These are phyloP conservation scores for Chironomus tentans DNA, from an alignment of 2,888 invertebrate genomes.

Conservation along the genomic window DNA sequence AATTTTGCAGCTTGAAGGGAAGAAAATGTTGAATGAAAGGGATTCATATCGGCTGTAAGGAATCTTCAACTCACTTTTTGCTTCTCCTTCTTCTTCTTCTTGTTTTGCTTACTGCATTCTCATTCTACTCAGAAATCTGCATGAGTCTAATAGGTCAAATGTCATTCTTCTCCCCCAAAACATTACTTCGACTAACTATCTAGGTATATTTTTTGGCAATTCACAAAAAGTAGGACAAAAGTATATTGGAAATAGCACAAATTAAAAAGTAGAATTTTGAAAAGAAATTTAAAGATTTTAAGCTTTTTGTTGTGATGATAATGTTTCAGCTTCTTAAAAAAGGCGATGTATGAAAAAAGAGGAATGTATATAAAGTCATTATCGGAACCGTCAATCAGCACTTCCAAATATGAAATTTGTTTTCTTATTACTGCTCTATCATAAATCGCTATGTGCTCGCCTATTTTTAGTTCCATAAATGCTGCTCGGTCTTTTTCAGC, in stretches of 20 bases:
- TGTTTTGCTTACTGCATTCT: background rate
- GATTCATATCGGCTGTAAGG: no score
- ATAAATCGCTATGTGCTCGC: background rate
- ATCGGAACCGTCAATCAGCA: background rate
- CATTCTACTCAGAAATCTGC: background rate
- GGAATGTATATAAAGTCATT: background rate
- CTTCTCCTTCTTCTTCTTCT: background rate
- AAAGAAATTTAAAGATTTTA: no score
- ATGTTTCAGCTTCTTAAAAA: no score
- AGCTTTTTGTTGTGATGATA: no score
- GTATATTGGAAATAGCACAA: background rate
- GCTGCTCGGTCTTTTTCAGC: background rate
- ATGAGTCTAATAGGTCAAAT: background rate
- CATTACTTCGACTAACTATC: no score
- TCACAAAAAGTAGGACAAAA: background rate
- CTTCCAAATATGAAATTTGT: background rate
- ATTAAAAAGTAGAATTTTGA: no score
- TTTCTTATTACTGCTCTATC: background rate
- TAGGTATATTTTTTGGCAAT: background rate
- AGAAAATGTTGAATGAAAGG: no score
- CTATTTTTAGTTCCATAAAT: background rate
- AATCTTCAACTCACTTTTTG: background rate
- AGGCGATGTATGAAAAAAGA: no score
- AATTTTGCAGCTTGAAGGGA: no score
- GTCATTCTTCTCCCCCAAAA: background rate